phyloP scores from a whole-genome alignment of 2,888 invertebrate species.

The Drosophila setosimentum region DNA sequence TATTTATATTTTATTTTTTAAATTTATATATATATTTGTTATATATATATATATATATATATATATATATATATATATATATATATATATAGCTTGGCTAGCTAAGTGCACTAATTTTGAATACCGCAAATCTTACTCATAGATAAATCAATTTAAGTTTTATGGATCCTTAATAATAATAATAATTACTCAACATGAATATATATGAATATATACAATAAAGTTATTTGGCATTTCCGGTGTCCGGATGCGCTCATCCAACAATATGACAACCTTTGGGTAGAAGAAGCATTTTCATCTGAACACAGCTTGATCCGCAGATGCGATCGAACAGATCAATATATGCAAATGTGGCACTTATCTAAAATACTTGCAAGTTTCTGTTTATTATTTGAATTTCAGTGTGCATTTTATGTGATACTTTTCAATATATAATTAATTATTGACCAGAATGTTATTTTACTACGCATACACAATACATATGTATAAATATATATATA shows the following conservation, averaged over 20 bases:
- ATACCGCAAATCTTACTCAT: background rate
- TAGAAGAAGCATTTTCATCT: background rate
- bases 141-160: background rate
- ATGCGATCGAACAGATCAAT: constrained; percentile 36
- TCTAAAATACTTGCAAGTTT: constrained; percentile 26
- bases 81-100: too few species aligned
- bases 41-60: background rate
- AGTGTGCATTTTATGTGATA: constrained; percentile 49
- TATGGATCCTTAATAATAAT: background rate
- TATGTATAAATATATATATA: background rate
- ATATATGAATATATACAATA: too few species aligned
- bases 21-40: too few species aligned
- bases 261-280: constrained; percentile 6
- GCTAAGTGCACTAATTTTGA: too few species aligned
- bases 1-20: too few species aligned
- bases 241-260: constrained; percentile 45
- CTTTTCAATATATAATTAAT: constrained; percentile 65
- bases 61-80: background rate
- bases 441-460: constrained; percentile 68
- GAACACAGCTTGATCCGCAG: background rate
- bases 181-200: too few species aligned
- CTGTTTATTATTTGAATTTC: constrained; percentile 9
- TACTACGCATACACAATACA: constrained; percentile 28
- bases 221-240: constrained; percentile 54
- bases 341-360: constrained; percentile 53